Evolutionary conservation across 2,888 invertebrate genomes (phyloP).

Genomic region (Xestoiulus laeticollis): DNA sequence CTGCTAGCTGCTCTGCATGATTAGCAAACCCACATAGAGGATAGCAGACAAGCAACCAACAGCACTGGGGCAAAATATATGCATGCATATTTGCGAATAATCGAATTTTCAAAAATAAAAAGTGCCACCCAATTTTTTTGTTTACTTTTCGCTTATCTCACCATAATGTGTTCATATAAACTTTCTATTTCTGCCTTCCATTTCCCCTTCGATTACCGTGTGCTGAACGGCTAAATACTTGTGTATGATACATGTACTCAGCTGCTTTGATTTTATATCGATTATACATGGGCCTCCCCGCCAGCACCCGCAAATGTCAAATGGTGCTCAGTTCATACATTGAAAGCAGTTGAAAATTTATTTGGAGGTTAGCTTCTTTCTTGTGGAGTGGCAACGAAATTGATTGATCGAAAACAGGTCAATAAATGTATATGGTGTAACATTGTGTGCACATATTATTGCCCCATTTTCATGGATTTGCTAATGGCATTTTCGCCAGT

Average conservation of each 20-base stretch:
- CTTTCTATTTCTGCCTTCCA: conserved; percentile 28
- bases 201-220: background rate
- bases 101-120: background rate
- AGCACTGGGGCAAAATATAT: background rate
- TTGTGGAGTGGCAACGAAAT: background rate
- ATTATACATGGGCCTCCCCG: background rate
- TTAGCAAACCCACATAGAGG: background rate
- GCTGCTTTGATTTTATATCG: conserved; percentile 22
- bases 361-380: background rate
- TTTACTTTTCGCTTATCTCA: conserved; percentile 14
- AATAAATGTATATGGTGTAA: background rate
- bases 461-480: background rate
- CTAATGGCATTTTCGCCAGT: background rate
- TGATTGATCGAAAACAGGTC: background rate
- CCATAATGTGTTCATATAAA: background rate
- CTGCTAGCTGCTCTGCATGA: background rate
- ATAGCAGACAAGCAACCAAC: background rate
- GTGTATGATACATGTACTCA: background rate
- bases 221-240: background rate
- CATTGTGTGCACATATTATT: background rate
- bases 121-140: background rate
- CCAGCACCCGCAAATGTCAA: conserved; percentile 6
- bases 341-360: conserved; percentile 24
- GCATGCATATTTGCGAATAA: background rate
- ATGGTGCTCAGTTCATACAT: background rate